Percentiles rank a stretch among this genome's conserved stretches.
Conservation (phyloP, 2,888 invertebrate genomes). For the Ormyrus thymus region DNA sequence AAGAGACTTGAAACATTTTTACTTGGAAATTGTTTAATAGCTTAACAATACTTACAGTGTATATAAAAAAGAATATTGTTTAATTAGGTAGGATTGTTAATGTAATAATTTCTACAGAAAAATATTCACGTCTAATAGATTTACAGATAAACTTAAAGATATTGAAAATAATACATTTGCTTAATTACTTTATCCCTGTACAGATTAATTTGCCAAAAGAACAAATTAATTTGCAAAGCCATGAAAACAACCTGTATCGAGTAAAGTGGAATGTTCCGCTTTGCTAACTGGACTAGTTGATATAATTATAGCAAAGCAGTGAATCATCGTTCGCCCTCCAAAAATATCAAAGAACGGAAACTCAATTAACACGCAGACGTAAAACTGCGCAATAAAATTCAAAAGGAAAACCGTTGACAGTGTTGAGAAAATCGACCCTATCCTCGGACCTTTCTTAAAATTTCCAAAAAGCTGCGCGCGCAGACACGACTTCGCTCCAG, state of each 20-base stretch:
- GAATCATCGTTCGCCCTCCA: background rate
- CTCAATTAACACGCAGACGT: background rate
- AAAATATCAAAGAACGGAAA: background rate
- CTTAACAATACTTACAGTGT: too few species aligned
- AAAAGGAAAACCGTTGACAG: background rate
- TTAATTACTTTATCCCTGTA: background rate
- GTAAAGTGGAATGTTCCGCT: too few species aligned
- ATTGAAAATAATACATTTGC: conserved; percentile 3
- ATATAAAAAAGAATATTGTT: too few species aligned
- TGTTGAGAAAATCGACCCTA: background rate
- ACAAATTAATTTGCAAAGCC: background rate
- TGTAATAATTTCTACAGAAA: too few species aligned
- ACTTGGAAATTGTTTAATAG: too few species aligned
- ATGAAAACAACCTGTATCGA: background rate
- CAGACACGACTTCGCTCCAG: too few species aligned
- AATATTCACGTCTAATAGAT: too few species aligned
- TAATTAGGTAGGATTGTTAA: too few species aligned
- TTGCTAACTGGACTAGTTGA: background rate
- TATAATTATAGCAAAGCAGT: conserved; percentile 11
- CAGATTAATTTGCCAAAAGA: background rate
- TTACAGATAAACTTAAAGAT: too few species aligned
- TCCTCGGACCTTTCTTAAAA: background rate
- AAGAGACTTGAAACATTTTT: too few species aligned
- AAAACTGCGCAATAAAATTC: background rate
- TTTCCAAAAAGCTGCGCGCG: background rate